Percentiles rank a stretch among this genome's conserved stretches.
Evolutionary conservation across 2,797 vertebrate genomes (phyloP).

Genomic region (Chaunax sp.): DNA sequence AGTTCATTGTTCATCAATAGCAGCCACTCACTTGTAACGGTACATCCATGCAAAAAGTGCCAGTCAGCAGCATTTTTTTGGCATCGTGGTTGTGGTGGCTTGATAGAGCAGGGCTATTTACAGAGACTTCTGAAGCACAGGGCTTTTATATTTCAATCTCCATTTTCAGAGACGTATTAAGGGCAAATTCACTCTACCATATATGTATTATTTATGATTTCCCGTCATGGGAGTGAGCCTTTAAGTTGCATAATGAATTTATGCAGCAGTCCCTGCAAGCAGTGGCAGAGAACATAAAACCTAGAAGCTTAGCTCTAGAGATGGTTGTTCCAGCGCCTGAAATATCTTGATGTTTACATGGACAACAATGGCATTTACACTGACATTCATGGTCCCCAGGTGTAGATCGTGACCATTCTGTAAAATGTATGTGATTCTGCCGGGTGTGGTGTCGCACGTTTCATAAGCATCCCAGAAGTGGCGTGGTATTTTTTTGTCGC

Average conservation of each 20-base stretch:
- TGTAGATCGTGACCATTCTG: too few species aligned
- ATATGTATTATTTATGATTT: conserved; percentile 54
- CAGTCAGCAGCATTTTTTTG: conserved; percentile 25
- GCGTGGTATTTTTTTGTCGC: too few species aligned
- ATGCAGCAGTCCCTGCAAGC: conserved; percentile 9
- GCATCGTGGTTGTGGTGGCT: not conserved
- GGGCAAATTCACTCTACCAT: conserved; percentile 33
- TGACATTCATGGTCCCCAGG: too few species aligned
- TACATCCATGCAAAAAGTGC: conserved; percentile 15
- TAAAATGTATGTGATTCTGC: too few species aligned
- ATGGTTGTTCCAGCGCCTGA: too few species aligned
- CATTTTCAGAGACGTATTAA: conserved; percentile 29
- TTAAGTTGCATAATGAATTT: conserved; percentile 27
- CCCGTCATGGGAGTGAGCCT: conserved; percentile 18
- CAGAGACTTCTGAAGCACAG: conserved; percentile 20
- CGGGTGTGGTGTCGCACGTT: too few species aligned
- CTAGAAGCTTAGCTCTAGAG: too few species aligned
- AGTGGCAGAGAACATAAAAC: not conserved
- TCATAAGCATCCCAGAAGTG: too few species aligned
- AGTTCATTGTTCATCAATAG: conserved; percentile 16
- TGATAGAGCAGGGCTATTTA: conserved; percentile 31
- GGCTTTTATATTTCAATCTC: conserved; percentile 25
- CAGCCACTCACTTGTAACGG: conserved; percentile 10
- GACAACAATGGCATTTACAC: too few species aligned
- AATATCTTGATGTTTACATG: too few species aligned